Conservation (phyloP, 2,113 vertebrate species). For the Motacilla tschutschensis region DNA sequence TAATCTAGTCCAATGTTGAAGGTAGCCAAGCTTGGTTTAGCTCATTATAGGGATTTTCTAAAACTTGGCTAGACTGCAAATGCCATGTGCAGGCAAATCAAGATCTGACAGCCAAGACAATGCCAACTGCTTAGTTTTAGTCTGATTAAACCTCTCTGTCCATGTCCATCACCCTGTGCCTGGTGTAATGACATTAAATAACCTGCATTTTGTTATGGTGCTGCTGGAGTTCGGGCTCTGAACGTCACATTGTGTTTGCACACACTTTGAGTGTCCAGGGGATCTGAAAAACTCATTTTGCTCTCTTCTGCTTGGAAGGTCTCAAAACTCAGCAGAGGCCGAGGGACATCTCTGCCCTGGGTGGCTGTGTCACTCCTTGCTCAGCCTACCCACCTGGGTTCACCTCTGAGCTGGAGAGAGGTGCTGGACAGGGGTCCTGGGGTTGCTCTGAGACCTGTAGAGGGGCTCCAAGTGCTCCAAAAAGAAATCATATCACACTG, state of each 20-base stretch:
- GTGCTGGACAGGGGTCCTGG: neutral
- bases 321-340: slow-evolving; percentile 30
- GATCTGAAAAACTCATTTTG: slow-evolving; percentile 64
- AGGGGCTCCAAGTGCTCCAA: neutral
- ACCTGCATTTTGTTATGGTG: neutral
- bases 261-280: neutral
- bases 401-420: neutral
- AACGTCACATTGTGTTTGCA: slow-evolving; percentile 5
- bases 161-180: neutral
- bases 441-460: neutral
- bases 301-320: slow-evolving; percentile 31
- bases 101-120: neutral
- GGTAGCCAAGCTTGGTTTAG: neutral
- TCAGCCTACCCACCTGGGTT: neutral
- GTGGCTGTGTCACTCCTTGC: neutral
- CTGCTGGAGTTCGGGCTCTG: neutral
- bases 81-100: neutral
- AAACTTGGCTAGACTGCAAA: neutral
- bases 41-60: neutral
- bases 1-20: neutral
- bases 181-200: neutral
- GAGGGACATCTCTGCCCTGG: neutral
- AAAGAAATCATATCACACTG: neutral
- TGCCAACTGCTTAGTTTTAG: neutral
- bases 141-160: neutral